Base-by-base conservation (phyloP, 2,113 vertebrate genomes). In the Pristiophorus japonicus region DNA sequence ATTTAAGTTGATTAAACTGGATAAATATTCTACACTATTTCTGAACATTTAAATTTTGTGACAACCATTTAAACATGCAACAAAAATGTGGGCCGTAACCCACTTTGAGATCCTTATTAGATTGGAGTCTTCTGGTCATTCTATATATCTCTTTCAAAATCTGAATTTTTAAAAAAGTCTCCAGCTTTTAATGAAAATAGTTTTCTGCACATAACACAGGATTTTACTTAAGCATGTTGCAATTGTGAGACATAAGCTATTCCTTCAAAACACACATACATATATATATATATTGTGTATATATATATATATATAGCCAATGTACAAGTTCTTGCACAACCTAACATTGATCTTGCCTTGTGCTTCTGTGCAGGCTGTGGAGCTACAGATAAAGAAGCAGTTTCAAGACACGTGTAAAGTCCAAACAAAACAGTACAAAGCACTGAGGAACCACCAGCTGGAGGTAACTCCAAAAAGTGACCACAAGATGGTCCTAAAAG, bases 331-430 rank as follows among this genome's bases (percentile, higher is more conserved):
- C 30, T n/a, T 65, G 27, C 1, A n/a, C 11, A 85, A 3, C 6
- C 30, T 81, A 34, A 85, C 65, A 42, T 38, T 90, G 38, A 8
- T 84, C 14, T 96, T 12, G 88, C 85, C 0, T 85, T 96, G 84
- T 95, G 91, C 97, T 95, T 95, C 95, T 66, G 95, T 78, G 95
- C 97, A 99, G 99, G 99, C 98, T 96, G 98, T 99, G 98, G 99
- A 99, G 98, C 98, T 99, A 98, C 99, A 99, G 98, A 99, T 99
- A 96, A 99, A 99, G 98, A 99, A 99, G 97, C 99, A 99, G 98
- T 99, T 99, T 97, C 99, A 99, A 98, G 99, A 99, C 98, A 99
- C 99, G 24, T 99, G 99, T 97, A 99, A 99, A 98, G 99, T 99
- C 96, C 99, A 99, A 97, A 99, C 99, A 95, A 99, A 99, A 97